Conservation (phyloP, 2,888 invertebrate genomes). For the Choreutis nemorana region DNA sequence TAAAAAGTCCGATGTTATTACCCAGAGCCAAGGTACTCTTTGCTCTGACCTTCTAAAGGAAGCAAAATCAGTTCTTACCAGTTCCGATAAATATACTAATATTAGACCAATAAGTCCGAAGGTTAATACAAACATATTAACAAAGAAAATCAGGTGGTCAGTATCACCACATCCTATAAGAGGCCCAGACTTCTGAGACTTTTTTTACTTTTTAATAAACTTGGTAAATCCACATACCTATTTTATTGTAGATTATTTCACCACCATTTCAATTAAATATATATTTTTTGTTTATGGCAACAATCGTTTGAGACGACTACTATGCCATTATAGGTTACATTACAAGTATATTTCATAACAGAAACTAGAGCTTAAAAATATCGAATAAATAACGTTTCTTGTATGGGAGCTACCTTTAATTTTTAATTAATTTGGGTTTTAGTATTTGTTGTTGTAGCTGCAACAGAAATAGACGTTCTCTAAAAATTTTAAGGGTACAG, state of each 20-base stretch:
- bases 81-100: no score
- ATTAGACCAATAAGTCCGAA: constrained; percentile 4
- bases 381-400: no score
- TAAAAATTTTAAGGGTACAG: no score
- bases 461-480: no score
- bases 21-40: constrained; percentile 10
- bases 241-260: neutral
- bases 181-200: constrained; percentile 42
- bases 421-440: no score
- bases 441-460: no score
- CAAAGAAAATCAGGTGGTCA: constrained; percentile 26
- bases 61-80: no score
- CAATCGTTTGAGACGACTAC: no score
- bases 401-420: no score
- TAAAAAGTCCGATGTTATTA: constrained; percentile 8
- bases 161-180: constrained; percentile 24
- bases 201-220: neutral
- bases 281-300: neutral
- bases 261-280: neutral
- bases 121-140: neutral
- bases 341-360: constrained; percentile 6
- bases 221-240: neutral
- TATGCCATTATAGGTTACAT: neutral
- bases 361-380: constrained; percentile 10
- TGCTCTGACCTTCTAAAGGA: constrained; percentile 13